These are phyloP conservation scores for Eupithecia subfuscata DNA, from an alignment of 2,888 invertebrate species.

Conservation along the genomic window DNA sequence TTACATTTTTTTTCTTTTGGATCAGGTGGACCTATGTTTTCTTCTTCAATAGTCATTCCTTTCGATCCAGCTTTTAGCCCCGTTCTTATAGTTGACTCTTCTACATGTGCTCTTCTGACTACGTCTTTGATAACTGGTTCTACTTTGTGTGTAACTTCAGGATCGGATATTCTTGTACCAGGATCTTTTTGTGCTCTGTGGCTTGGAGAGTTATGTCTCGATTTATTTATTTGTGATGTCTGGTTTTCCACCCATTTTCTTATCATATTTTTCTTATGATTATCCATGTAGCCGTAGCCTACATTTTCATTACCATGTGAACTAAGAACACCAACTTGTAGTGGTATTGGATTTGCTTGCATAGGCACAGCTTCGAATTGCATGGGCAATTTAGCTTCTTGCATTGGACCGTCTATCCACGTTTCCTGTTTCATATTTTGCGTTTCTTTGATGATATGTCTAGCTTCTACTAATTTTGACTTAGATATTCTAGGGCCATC, in stretches of 20 bases:
- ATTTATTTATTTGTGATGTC: constrained; percentile 90
- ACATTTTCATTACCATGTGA: constrained; percentile 78
- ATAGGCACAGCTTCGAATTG: constrained; percentile 84
- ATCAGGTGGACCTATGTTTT: constrained; percentile 74
- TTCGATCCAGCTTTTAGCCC: constrained; percentile 84
- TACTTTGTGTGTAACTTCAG: constrained; percentile 67
- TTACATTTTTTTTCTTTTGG: constrained; percentile 61
- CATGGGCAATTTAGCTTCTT: constrained; percentile 81
- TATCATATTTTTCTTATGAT: constrained; percentile 96
- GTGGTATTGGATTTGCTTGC: constrained; percentile 78
- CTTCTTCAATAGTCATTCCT: constrained; percentile 79
- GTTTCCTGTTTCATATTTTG: constrained; percentile 93
- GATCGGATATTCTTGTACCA: constrained; percentile 58
- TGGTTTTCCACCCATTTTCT: constrained; percentile 97
- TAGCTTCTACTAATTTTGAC: constrained; percentile 91
- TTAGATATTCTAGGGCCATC: constrained; percentile 96
- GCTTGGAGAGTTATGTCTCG: constrained; percentile 83
- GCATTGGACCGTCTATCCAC: constrained; percentile 98
- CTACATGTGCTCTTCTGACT: constrained; percentile 82
- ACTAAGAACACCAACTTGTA: constrained; percentile 74
- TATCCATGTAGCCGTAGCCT: constrained; percentile 96
- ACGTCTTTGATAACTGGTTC: constrained; percentile 81
- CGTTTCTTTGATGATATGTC: constrained; percentile 91
- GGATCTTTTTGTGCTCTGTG: constrained; percentile 69
- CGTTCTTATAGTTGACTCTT: constrained; percentile 85